Percentiles rank a stretch among this genome's conserved stretches.
phyloP scores from a whole-genome alignment of 2,888 invertebrate species.

The Dolichopus griseipennis region DNA sequence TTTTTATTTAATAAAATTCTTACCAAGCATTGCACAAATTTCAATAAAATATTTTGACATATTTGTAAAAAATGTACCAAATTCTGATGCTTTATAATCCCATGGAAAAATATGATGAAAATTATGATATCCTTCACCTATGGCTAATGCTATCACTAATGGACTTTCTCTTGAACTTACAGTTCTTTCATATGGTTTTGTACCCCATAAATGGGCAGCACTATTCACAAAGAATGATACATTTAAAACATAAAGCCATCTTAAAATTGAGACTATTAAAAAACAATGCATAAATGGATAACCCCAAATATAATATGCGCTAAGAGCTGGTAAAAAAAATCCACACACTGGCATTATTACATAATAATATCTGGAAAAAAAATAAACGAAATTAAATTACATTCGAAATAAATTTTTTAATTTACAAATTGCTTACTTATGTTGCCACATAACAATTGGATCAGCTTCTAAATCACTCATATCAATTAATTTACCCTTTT shows the following conservation, averaged over 20 bases:
- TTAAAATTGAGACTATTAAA: constrained; percentile 63
- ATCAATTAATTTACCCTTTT: constrained; percentile 67
- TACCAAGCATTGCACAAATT: constrained; percentile 61
- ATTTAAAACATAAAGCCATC: constrained; percentile 72
- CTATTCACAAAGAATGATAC: constrained; percentile 91
- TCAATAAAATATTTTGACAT: constrained; percentile 56
- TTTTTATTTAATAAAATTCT: constrained; percentile 15
- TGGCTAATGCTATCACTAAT: constrained; percentile 55
- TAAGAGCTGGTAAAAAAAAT: constrained; percentile 68
- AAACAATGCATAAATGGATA: constrained; percentile 66
- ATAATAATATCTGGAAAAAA: constrained; percentile 49
- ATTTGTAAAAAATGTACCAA: constrained; percentile 58
- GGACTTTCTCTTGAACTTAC: constrained; percentile 64
- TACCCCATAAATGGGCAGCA: constrained; percentile 87
- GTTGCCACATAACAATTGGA: constrained; percentile 70
- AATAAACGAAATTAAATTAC: constrained; percentile 8
- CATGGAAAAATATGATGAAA: constrained; percentile 84
- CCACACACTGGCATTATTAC: constrained; percentile 66
- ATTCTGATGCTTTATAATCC: constrained; percentile 68
- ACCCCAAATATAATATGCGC: constrained; percentile 69
- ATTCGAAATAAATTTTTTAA: not conserved
- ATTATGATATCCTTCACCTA: constrained; percentile 81
- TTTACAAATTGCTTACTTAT: constrained; percentile 50
- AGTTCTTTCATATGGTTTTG: constrained; percentile 73
- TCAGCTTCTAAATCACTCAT: constrained; percentile 71